Evolutionary conservation across 1,140 invertebrate genomes (phyloP), one percentile per base, ranked within the genome.

Genomic region (Eumaeus atala): DNA sequence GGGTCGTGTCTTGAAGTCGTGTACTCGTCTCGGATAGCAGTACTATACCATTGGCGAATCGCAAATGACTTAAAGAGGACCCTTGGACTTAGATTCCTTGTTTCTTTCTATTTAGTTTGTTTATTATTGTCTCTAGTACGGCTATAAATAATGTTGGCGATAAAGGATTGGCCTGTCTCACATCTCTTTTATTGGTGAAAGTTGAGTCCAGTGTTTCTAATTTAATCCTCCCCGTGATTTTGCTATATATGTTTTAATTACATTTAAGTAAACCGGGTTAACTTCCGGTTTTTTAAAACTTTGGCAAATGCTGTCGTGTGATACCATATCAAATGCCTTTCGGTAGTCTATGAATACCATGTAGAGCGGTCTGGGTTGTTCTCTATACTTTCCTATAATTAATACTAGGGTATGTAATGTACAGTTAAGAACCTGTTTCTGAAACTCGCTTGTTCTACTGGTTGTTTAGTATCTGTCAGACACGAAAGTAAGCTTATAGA

Each of bases 391-490:
- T 52, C 48, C 42, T 33, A 61, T 51, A 9, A 58, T 7, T n/a
- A 48, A 12, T 48, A 52, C 56, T 37, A 58, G 52, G n/a, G 51
- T 28, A 53, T 58, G 40, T 58, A 51, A 14, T 58, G 44, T 9
- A 58, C 48, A 0, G 47, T 58, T 9, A 51, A 57, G 33, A 51
- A 62, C 0, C 40, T 11, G 8, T 49, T 58, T 1, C 56, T 37
- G 18, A 62, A 62, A 9, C 60, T 52, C 14, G 60, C 56, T 40
- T 61, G 54, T 47, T 54, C 59, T 8, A 48, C 33, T 16, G 58
- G 40, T 33, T 59, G 52, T 10, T 47, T n/a, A 9, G 11, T 33
- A 54, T 42, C 12, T 3, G 16, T 16, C 0, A 56, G 8, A 9
- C 49, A 28, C 6, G 59, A 44, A 14, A 56, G 21, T 34, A 61